Conservation (phyloP, 1,140 invertebrate species). For the Agrypnia vestita region DNA sequence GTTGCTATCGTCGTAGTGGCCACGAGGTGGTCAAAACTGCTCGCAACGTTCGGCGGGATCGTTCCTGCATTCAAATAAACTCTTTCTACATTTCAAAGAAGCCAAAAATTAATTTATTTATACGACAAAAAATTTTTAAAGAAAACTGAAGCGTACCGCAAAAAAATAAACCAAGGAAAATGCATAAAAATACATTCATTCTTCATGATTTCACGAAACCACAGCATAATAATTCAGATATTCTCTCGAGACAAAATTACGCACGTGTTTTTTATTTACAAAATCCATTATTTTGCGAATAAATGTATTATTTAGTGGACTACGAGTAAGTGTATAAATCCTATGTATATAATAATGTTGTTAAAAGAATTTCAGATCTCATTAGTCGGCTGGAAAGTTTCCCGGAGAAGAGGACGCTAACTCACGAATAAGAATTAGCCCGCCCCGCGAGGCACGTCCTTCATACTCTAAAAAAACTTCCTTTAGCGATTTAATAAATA, state of each 20-base stretch:
- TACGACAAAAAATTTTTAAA: no score
- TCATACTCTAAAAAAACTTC: slow-evolving; percentile 26
- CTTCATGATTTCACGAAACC: no score
- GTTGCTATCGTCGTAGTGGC: no score
- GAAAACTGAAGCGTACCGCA: no score
- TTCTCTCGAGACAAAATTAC: neutral
- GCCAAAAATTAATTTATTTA: no score
- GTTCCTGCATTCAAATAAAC: no score
- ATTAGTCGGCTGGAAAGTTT: slow-evolving; percentile 30
- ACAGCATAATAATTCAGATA: neutral
- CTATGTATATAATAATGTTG: slow-evolving; percentile 27
- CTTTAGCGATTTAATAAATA: slow-evolving; percentile 11
- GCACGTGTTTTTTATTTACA: neutral
- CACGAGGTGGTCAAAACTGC: no score
- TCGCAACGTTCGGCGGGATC: no score
- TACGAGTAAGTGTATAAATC: neutral
- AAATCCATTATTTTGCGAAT: neutral
- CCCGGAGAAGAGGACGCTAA: slow-evolving; percentile 7
- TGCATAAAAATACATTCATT: no score
- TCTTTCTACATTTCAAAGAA: no score
- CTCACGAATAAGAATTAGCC: slow-evolving; percentile 40
- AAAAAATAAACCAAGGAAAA: no score
- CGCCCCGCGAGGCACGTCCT: slow-evolving; percentile 10
- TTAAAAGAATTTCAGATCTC: slow-evolving; percentile 35
- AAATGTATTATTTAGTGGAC: no score